Evolutionary conservation across 2,113 vertebrate species (phyloP).

Genomic region (Tichodroma muraria): DNA sequence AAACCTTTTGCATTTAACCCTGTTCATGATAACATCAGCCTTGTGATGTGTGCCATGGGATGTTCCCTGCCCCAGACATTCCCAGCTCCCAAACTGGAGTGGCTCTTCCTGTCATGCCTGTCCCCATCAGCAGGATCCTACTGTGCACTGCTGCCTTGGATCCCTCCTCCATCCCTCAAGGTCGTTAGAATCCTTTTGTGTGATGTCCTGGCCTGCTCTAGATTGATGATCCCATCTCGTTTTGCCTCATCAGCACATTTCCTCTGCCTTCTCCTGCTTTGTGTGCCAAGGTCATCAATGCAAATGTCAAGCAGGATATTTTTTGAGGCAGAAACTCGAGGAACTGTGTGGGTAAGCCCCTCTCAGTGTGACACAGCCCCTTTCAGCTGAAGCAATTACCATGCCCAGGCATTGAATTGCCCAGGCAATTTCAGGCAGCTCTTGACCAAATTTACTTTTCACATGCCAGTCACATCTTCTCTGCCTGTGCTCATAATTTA

Average conservation of each 20-base stretch:
- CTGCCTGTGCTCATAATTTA: not conserved
- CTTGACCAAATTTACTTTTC: not conserved
- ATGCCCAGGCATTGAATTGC: too few species aligned
- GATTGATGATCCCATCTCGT: not conserved
- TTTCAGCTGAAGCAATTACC: not conserved
- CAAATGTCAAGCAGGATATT: not conserved
- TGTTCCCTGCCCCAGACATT: not conserved
- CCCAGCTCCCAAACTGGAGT: not conserved
- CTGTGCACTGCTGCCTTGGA: not conserved
- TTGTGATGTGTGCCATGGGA: not conserved
- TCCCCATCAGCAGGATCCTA: not conserved
- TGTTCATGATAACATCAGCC: accelerated
- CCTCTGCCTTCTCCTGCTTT: not conserved
- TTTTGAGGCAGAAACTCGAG: slow-evolving; percentile 8
- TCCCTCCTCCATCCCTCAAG: not conserved
- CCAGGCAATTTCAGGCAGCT: not conserved
- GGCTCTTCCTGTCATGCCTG: not conserved
- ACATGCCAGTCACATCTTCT: not conserved
- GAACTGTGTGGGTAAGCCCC: not conserved
- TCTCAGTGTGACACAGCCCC: not conserved
- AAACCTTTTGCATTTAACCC: too few species aligned
- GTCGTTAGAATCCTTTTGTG: not conserved
- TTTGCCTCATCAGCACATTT: slow-evolving; percentile 20
- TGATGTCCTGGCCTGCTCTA: not conserved
- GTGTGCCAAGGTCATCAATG: slow-evolving; percentile 23